Conservation (phyloP, 2,113 vertebrate species). For the Macaca fascicularis region DNA sequence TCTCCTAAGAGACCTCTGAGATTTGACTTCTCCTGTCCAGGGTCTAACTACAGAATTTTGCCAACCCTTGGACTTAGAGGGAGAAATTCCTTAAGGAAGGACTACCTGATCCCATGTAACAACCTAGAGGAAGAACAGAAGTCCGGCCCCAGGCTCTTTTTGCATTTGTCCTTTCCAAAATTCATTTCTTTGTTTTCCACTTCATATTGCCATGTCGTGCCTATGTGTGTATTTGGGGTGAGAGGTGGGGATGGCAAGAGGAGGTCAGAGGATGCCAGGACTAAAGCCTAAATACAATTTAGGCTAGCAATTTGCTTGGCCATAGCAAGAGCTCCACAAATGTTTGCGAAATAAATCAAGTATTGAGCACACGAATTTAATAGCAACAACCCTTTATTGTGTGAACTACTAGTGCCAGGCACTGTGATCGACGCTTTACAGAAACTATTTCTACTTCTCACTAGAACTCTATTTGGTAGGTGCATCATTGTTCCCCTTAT, state of each 20-base stretch:
- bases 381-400: not conserved
- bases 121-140: not conserved
- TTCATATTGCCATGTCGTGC: not conserved
- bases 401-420: not conserved
- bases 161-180: not conserved
- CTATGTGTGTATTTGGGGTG: not conserved
- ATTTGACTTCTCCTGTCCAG: not conserved
- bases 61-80: not conserved
- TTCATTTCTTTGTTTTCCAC: conserved; percentile 21
- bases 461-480: not conserved
- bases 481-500: not conserved
- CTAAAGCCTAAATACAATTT: no score
- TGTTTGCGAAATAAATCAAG: not conserved
- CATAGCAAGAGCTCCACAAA: not conserved
- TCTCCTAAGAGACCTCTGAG: not conserved
- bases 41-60: not conserved
- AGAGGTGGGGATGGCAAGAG: not conserved
- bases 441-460: not conserved
- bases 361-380: not conserved
- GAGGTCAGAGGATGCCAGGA: not conserved
- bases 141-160: not conserved
- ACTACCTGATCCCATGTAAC: not conserved
- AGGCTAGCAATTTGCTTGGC: not conserved
- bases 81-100: not conserved
- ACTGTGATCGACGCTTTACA: not conserved